Conservation (phyloP, 2,888 invertebrate genomes). For the Orthosia cruda region DNA sequence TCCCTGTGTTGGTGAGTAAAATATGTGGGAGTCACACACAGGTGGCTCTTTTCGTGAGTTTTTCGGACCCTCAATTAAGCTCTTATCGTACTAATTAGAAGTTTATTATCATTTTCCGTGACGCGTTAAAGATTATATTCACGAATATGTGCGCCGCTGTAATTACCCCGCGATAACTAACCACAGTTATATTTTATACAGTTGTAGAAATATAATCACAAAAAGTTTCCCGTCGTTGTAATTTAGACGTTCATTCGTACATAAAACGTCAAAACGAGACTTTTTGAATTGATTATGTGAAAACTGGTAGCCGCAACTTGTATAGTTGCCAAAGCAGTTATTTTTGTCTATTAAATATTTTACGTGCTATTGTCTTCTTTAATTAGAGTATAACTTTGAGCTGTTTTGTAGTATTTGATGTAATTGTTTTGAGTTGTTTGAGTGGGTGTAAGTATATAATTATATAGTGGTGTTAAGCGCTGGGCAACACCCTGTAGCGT, state of each 20-base stretch:
- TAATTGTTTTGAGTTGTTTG: slow-evolving; percentile 37
- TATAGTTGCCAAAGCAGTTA: slow-evolving; percentile 64
- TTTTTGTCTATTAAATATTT: slow-evolving; percentile 63
- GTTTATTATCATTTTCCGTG: slow-evolving; percentile 68
- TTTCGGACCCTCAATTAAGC: slow-evolving; percentile 59
- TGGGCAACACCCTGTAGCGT: slow-evolving; percentile 81
- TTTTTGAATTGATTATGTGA: slow-evolving; percentile 62
- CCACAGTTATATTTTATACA: slow-evolving; percentile 54
- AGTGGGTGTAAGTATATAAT: slow-evolving; percentile 47
- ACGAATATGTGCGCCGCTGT: slow-evolving; percentile 53
- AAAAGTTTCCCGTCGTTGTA: slow-evolving; percentile 52
- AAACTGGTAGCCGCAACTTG: slow-evolving; percentile 57
- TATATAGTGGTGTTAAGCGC: slow-evolving; percentile 49
- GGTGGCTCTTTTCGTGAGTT: slow-evolving; percentile 78
- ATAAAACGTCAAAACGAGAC: slow-evolving; percentile 57
- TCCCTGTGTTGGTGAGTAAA: slow-evolving; percentile 91
- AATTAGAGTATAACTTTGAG: slow-evolving; percentile 52
- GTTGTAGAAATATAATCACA: slow-evolving; percentile 51
- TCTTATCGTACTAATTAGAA: slow-evolving; percentile 73
- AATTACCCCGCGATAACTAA: slow-evolving; percentile 65
- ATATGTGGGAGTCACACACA: slow-evolving; percentile 91
- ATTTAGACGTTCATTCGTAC: slow-evolving; percentile 58
- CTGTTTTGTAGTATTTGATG: slow-evolving; percentile 37
- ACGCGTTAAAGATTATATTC: slow-evolving; percentile 60
- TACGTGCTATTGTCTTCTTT: slow-evolving; percentile 60